Base-by-base conservation (phyloP, 2,113 vertebrate species). In the Cottus gobio region DNA sequence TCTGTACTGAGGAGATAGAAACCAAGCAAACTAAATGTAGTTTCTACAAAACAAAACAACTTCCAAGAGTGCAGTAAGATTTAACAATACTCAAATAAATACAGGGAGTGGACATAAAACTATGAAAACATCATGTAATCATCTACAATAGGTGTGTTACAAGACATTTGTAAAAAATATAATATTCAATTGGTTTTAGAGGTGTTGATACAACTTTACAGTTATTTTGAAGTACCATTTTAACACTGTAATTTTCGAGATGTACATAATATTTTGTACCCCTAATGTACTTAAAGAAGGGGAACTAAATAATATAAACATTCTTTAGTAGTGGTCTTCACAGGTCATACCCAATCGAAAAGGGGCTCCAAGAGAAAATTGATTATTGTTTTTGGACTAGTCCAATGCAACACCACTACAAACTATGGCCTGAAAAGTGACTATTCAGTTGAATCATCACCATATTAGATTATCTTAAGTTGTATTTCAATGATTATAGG, bases 21-120 rank as follows among this genome's bases (percentile, higher is more conserved):
- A 82, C 22, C 69, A 82, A 61, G 70, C 26, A 71, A 80, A 85
- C 78, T 69, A 89, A 71, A 79, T 44, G 37, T 83, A 28, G 63
- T 65, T 76, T 60, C 20, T 67, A 64, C 13, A 56, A 75, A 87
- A 50, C 80, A 73, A 84, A 80, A 81, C 57, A 76, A 85, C 26
- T 61, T 69, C 20, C 70, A 68, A 67, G 46, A 79, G 74, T 83
- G 50, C 72, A 79, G 64, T 46, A 60, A 48, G 13, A 63, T 48
- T 73, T 34, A 78, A 75, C 22, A 12, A 57, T 66, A 58, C 65
- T 66, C 26, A 77, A 83, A 73, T 36, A 67, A 34, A 71, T 56
- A 60, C 56, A 78, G 18, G 10, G 24, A 0, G 16, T 72, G 74
- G 68, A 72, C 64, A 79, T 54, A 54, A 58, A 71, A 71, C 63